phyloP scores from a whole-genome alignment of 2,888 invertebrate genomes.

The Drosophila kokeensis region DNA sequence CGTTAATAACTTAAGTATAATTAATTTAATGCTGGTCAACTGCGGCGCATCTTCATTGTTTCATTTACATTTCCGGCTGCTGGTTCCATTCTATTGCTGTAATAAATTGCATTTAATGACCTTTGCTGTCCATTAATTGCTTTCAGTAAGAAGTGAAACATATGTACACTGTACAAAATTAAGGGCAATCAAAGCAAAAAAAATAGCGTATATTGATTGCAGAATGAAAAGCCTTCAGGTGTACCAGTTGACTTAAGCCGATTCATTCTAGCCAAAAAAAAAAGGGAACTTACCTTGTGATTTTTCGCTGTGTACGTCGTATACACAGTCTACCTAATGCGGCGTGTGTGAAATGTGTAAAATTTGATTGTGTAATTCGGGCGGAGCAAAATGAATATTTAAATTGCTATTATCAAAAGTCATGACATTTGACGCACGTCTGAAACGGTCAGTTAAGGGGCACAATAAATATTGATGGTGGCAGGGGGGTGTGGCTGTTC shows the following conservation, averaged over 20 bases:
- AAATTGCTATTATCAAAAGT: conserved; percentile 39
- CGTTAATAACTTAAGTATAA: conserved; percentile 41
- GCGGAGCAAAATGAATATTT: conserved; percentile 36
- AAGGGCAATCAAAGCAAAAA: not conserved
- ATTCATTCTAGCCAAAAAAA: not conserved
- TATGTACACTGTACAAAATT: not conserved
- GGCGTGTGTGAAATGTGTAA: conserved; percentile 29
- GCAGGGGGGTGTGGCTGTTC: not conserved
- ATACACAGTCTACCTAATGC: not conserved
- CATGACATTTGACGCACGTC: conserved; percentile 12
- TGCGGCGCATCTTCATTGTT: conserved; percentile 12
- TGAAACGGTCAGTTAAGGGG: conserved; percentile 8
- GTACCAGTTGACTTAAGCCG: not conserved
- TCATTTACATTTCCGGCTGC: conserved; percentile 25
- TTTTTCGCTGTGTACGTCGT: not conserved
- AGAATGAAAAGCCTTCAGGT: not conserved
- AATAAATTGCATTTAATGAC: conserved; percentile 76
- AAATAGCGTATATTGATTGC: not conserved
- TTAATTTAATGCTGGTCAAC: conserved; percentile 39
- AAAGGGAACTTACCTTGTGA: not conserved
- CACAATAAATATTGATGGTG: conserved; percentile 4
- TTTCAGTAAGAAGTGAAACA: conserved; percentile 23
- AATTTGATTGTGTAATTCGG: conserved; percentile 44
- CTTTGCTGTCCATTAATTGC: conserved; percentile 63
- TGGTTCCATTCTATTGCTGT: conserved; percentile 47